phyloP scores from a whole-genome alignment of 2,888 invertebrate species.

The Nineta flava region DNA sequence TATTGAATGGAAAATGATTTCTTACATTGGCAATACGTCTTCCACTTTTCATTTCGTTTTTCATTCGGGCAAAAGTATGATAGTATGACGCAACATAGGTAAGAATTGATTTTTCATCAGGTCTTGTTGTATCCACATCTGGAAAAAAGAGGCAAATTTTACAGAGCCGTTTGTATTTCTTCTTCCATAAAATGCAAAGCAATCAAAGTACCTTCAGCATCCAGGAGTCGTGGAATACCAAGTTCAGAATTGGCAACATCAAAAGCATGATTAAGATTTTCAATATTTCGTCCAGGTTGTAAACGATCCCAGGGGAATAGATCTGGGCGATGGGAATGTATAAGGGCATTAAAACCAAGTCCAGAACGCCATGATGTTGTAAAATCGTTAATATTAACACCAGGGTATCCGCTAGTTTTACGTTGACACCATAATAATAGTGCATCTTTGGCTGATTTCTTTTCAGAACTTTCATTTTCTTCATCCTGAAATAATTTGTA shows the following conservation, averaged over 20 bases:
- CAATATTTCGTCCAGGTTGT: conserved; percentile 68
- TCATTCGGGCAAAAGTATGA: conserved; percentile 98
- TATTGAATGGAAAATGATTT: not conserved
- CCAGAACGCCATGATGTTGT: conserved; percentile 92
- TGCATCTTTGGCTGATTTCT: conserved; percentile 98
- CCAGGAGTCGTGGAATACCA: conserved; percentile 82
- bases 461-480: conserved; percentile 91
- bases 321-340: conserved; percentile 94
- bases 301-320: conserved; percentile 76
- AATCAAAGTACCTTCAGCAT: conserved; percentile 60
- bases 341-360: conserved; percentile 95
- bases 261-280: conserved; percentile 96
- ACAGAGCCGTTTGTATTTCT: not conserved
- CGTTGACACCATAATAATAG: conserved; percentile 96
- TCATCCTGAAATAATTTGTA: conserved; percentile 49
- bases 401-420: conserved; percentile 88
- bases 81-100: conserved; percentile 98
- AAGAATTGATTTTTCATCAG: conserved; percentile 97
- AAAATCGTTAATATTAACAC: conserved; percentile 79
- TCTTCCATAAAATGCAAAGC: not conserved
- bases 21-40: conserved; percentile 89
- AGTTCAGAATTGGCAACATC: conserved; percentile 84
- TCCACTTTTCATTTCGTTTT: conserved; percentile 95
- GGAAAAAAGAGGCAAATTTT: conserved; percentile 7
- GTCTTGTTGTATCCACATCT: conserved; percentile 86